Conservation (phyloP, 2,888 invertebrate genomes). For the Halictus quadricinctus region DNA sequence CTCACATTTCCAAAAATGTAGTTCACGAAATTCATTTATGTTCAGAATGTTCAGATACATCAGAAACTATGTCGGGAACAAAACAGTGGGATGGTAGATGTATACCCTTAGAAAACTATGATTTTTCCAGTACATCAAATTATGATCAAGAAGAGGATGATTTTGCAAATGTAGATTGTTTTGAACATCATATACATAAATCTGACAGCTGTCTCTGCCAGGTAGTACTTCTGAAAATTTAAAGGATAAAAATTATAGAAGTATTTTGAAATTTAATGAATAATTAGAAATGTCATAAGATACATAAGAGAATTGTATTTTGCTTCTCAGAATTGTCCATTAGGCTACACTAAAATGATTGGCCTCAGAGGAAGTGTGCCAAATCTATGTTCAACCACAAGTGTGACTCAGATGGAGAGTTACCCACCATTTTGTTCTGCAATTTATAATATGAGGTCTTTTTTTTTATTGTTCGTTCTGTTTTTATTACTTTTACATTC, state of each 20-base stretch:
- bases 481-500: neutral
- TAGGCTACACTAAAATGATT: conserved; percentile 34
- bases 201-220: conserved; percentile 78
- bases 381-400: conserved; percentile 65
- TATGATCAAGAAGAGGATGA: conserved; percentile 71
- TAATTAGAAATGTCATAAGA: neutral
- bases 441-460: conserved; percentile 40
- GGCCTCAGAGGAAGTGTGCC: conserved; percentile 76
- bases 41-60: conserved; percentile 76
- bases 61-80: conserved; percentile 76
- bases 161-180: conserved; percentile 19
- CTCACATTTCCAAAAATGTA: conserved; percentile 4
- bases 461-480: conserved; percentile 1
- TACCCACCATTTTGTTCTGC: conserved; percentile 51
- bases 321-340: conserved; percentile 42
- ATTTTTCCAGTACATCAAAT: conserved; percentile 77
- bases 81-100: conserved; percentile 77
- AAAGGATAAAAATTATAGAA: neutral
- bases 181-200: conserved; percentile 51
- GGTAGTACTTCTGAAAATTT: conserved; percentile 62
- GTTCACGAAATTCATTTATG: conserved; percentile 61
- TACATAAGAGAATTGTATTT: conserved; percentile 28
- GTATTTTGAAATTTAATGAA: neutral
- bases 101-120: conserved; percentile 78
- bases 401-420: conserved; percentile 54